phyloP scores from a whole-genome alignment of 37 sponge, comb jelly and placozoan species.

The Theonella swinhoei region DNA sequence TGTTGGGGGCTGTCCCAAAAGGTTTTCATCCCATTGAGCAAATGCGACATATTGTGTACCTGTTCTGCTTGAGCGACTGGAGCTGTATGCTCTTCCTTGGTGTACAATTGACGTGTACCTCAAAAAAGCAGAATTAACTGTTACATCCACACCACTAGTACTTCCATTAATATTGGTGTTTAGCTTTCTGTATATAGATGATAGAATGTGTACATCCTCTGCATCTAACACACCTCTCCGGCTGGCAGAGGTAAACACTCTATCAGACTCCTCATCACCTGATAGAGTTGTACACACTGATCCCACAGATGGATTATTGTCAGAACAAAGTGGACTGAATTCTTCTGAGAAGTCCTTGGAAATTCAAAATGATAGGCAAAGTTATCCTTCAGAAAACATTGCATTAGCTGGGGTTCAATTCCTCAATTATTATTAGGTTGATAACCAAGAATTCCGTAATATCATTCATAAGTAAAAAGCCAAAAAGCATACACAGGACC shows the following conservation, averaged over 20 bases:
- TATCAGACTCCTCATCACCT: too few species aligned
- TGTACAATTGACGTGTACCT: neutral
- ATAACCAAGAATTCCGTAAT: conserved; percentile 28
- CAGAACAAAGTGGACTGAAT: neutral
- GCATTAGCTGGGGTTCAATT: conserved; percentile 10
- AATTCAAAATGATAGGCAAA: conserved; percentile 3
- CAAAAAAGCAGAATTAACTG: neutral
- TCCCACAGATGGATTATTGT: neutral
- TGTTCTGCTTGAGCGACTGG: neutral
- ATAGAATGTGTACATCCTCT: too few species aligned
- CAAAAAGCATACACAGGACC: conserved; percentile 20
- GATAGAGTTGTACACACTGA: neutral
- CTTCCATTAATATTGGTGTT: too few species aligned
- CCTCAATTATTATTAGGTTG: conserved; percentile 8
- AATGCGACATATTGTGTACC: neutral
- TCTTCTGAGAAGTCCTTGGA: neutral
- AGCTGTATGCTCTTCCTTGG: neutral
- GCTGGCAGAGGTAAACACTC: too few species aligned
- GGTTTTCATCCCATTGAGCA: neutral
- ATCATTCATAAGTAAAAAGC: conserved; percentile 27
- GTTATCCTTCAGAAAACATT: conserved; percentile 18
- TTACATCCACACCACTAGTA: too few species aligned
- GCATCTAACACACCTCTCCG: too few species aligned
- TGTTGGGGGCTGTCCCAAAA: neutral
- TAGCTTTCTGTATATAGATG: too few species aligned